Evolutionary conservation across 2,888 invertebrate genomes (phyloP), one percentile per base, ranked within the genome.

Genomic region (Strigamia maritima): DNA sequence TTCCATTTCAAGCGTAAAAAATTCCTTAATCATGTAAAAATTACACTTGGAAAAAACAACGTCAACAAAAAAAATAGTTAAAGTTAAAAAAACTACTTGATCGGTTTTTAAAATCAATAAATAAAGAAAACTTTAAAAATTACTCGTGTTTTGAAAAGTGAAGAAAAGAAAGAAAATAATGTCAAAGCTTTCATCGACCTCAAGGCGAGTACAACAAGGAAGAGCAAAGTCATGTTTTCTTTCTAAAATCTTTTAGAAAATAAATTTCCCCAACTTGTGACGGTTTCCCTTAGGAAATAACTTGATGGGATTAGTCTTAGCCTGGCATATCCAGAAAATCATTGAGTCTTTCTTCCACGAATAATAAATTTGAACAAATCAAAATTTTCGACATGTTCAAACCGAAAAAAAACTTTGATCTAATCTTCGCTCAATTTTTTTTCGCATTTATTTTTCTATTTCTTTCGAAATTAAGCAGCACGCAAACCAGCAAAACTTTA

Each of bases 111-210:
- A 70, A 70, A 26, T 12, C 26, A 28, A 26, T 26, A 24, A n/a
- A 26, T 4, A n/a, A 70, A 28, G 4, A 16, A 19, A 70, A 70
- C 4, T 24, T n/a, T 26, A 10, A 26, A 70, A 70, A 70, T 70
- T 70, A 70, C 70, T 70, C n/a, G n/a, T 70, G 16, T 10, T 6
- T 12, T 6, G 3, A 70, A 28, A 70, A 10, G 28, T 1, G 26
- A 70, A 28, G 70, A 65, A 65, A 12, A 16, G 28, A 44, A 16
- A 22, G 26, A 26, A 70, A 70, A 70, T 70, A 70, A 70, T 70
- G 70, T 70, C 70, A 70, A 28, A 70, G 70, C 70, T 70, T 70
- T 70, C 70, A 70, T 70, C 70, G 70, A 70, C 70, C 70, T 70
- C 28, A 26, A 70, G 70, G 70, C 70, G 28, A 70, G 26, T 70